Evolutionary conservation across 2,797 vertebrate genomes (phyloP).

Genomic region (Urocyon cinereoargenteus): DNA sequence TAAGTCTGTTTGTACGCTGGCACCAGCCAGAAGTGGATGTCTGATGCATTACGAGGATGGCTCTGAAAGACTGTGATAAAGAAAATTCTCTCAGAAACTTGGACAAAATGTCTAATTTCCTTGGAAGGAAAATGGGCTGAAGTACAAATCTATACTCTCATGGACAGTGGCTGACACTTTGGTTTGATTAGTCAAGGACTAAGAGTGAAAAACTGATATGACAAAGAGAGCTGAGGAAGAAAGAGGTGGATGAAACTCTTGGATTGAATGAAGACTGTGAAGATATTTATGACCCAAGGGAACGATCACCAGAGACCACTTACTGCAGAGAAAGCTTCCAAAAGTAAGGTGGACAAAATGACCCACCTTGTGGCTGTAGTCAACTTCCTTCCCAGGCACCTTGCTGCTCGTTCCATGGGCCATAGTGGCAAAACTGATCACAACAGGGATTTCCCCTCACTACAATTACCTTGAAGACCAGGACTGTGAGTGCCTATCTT

Average conservation of each 20-base stretch:
- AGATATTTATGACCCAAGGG: not conserved
- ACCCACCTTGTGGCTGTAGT: no score
- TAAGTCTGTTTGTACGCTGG: not conserved
- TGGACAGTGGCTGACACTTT: not conserved
- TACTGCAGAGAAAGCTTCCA: not conserved
- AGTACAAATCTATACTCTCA: not conserved
- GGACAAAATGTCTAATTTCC: not conserved
- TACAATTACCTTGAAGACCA: not conserved
- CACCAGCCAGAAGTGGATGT: not conserved
- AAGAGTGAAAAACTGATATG: not conserved
- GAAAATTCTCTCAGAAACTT: constrained; percentile 15
- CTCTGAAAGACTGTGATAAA: not conserved
- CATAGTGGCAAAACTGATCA: not conserved
- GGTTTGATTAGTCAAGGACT: not conserved
- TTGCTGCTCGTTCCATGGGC: not conserved
- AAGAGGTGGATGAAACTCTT: not conserved
- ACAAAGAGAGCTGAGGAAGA: not conserved
- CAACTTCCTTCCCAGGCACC: not conserved
- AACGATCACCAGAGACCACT: not conserved
- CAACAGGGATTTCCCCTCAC: not conserved
- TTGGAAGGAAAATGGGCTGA: not conserved
- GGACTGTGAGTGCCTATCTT: not conserved
- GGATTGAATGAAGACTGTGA: not conserved
- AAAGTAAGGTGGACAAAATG: not conserved
- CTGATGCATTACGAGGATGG: not conserved